phyloP scores from a whole-genome alignment of 2,113 vertebrate species.

The Coturnix japonica region DNA sequence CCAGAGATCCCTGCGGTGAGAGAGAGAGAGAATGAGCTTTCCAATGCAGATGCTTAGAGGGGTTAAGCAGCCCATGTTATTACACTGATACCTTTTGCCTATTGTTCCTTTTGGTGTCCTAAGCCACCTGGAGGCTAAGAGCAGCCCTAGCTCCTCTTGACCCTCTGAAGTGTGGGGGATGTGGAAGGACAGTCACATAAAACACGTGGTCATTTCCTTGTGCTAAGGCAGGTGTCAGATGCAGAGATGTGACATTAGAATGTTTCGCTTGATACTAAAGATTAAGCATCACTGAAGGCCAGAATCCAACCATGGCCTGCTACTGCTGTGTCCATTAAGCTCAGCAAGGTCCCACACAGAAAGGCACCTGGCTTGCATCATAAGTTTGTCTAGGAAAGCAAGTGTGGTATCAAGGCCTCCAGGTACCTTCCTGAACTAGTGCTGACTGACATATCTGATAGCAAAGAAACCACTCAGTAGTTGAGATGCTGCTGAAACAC shows the following conservation, averaged over 20 bases:
- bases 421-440: neutral
- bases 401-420: neutral
- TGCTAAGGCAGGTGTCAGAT: neutral
- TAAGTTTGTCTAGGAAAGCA: neutral
- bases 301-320: neutral
- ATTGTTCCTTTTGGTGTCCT: neutral
- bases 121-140: neutral
- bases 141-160: neutral
- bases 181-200: neutral
- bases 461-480: neutral
- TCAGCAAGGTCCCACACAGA: neutral
- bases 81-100: neutral
- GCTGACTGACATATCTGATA: neutral
- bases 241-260: neutral
- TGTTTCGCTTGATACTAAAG: neutral
- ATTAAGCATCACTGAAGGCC: neutral
- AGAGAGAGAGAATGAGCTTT: neutral
- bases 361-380: neutral
- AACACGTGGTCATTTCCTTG: neutral
- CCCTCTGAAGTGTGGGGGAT: neutral
- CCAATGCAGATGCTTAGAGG: neutral
- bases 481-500: neutral
- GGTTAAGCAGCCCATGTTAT: neutral
- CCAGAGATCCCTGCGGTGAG: slow-evolving; percentile 88
- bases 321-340: neutral